Evolutionary conservation across 1,140 invertebrate species (phyloP).

Genomic region (Eufriesea mexicana): DNA sequence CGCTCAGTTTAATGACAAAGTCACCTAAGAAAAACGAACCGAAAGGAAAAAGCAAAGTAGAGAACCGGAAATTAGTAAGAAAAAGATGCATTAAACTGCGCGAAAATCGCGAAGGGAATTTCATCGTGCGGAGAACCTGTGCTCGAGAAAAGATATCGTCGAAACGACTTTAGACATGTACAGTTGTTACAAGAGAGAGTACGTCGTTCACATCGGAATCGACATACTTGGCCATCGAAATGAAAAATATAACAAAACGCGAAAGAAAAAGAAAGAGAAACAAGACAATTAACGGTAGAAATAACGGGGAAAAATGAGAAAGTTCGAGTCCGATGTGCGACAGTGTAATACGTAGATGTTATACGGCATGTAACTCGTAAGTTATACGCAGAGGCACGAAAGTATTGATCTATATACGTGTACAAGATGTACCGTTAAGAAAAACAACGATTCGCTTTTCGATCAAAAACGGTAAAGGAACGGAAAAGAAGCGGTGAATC

Average conservation of each 20-base stretch:
- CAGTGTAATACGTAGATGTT: constrained; percentile 58
- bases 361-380: constrained; percentile 66
- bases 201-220: constrained; percentile 39
- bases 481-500: too few species aligned
- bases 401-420: constrained; percentile 51
- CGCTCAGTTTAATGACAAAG: constrained; percentile 26
- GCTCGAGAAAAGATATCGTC: constrained; percentile 30
- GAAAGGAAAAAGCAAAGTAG: background rate
- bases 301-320: background rate
- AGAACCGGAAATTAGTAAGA: too few species aligned
- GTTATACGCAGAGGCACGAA: constrained; percentile 56
- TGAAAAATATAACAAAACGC: background rate
- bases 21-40: background rate
- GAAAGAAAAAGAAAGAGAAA: background rate
- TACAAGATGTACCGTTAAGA: constrained; percentile 25
- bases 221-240: background rate
- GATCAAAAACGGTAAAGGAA: constrained; percentile 39
- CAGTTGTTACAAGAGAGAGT: constrained; percentile 33
- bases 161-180: constrained; percentile 38
- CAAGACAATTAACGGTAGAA: background rate
- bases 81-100: constrained; percentile 14
- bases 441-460: constrained; percentile 64
- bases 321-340: constrained; percentile 52
- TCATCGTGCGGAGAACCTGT: constrained; percentile 20
- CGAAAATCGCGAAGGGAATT: constrained; percentile 4